Percentiles rank a stretch among this genome's conserved stretches.
Evolutionary conservation across 2,797 vertebrate species (phyloP).

Genomic region (Distichodus sexfasciatus): DNA sequence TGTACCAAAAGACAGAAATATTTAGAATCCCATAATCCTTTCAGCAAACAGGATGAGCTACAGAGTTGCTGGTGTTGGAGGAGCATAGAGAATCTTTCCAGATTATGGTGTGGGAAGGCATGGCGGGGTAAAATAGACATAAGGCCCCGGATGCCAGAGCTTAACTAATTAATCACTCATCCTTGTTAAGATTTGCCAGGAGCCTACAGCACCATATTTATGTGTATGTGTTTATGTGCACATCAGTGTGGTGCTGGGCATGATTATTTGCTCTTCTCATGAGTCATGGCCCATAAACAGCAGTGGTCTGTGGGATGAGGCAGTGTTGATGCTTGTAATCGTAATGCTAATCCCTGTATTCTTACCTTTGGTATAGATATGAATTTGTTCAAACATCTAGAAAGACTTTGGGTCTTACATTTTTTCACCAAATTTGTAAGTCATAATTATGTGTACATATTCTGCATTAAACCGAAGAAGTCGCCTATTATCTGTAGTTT

Average conservation of each 20-base stretch:
- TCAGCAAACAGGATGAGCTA: background rate
- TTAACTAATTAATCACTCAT: constrained; percentile 50
- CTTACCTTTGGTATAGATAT: constrained; percentile 29
- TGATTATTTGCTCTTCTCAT: too few relatives aligned
- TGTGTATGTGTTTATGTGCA: constrained; percentile 42
- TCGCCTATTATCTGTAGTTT: too few relatives aligned
- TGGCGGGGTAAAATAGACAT: constrained; percentile 24
- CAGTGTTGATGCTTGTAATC: constrained; percentile 25
- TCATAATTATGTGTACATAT: background rate
- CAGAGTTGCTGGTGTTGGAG: background rate
- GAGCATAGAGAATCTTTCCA: constrained; percentile 15
- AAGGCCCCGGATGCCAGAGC: constrained; percentile 36
- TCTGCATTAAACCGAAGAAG: background rate
- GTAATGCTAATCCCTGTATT: constrained; percentile 39
- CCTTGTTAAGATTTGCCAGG: constrained; percentile 28
- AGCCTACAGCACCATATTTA: constrained; percentile 25
- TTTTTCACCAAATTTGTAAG: background rate
- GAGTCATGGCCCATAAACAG: constrained; percentile 38
- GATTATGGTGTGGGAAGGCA: constrained; percentile 30
- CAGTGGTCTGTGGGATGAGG: constrained; percentile 23
- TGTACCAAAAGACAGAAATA: constrained; percentile 24
- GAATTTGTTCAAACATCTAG: constrained; percentile 33
- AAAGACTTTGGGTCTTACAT: constrained; percentile 21
- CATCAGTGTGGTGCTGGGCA: background rate
- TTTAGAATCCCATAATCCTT: constrained; percentile 43